Evolutionary conservation across 2,888 invertebrate genomes (phyloP), one percentile per base, ranked within the genome.

Genomic region (Agriotes lineatus): DNA sequence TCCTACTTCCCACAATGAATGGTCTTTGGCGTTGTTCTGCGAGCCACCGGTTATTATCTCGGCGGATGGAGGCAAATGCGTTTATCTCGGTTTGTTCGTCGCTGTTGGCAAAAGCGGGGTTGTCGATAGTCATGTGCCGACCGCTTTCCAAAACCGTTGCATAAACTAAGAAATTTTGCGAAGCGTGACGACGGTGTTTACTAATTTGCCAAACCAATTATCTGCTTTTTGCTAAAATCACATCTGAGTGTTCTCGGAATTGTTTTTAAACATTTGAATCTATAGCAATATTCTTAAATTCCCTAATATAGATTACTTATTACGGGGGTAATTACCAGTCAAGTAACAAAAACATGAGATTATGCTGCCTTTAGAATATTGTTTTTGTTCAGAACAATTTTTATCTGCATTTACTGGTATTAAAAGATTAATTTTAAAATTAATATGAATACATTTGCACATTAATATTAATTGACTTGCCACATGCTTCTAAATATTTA

Each of bases 21-120:
- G 33, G 12, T 20, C 19, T 37, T 35, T 61, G 12, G 22, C 42
- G 52, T 44, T 30, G 63, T 44, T 56, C n/a, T 44, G 52, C 54
- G 16, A 30, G 44, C 16, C 22, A 37, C 39, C 20, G 19, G 20
- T 4, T 6, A 45, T 61, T 63, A 63, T 63, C 39, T 42, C 16
- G 33, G 45, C 63, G 63, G 63, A 63, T 56, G 63, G 12, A 20
- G 5, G 33, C 16, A 10, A 33, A 52, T 52, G 30, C 12, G 6
- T 14, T 19, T 52, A 52, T 52, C 52, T 48, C 12, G 10, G 1
- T 22, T 48, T 52, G 52, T 50, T 50, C 19, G 18, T 50, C 10
- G 9, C n/a, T 52, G 33, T 33, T 33, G 14, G 35, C 52, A 33
- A 52, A 52, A 19, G 18, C 16, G 1, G 1, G 1, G 14, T 35